phyloP scores from a whole-genome alignment of 2,888 invertebrate species.

The Drosophila sordidapex region DNA sequence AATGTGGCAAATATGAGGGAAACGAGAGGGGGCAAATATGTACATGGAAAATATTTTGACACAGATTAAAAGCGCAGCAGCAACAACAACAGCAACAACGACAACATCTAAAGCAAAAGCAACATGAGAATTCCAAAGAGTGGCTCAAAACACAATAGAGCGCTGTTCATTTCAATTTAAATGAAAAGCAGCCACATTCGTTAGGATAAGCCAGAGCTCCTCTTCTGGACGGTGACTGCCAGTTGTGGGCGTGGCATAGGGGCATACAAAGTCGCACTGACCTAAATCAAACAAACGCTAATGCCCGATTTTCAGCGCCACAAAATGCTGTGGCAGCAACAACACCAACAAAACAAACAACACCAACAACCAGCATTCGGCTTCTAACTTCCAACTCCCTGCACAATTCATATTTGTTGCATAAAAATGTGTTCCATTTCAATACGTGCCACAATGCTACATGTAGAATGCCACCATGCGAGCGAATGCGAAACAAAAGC shows the following conservation, averaged over 20 bases:
- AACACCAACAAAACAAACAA: slow-evolving; percentile 13
- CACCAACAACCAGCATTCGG: slow-evolving; percentile 4
- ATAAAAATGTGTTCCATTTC: slow-evolving; percentile 69
- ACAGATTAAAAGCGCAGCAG: slow-evolving; percentile 68
- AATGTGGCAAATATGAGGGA: slow-evolving; percentile 35
- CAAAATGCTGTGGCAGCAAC: slow-evolving; percentile 59
- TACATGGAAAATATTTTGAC: slow-evolving; percentile 67
- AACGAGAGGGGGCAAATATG: slow-evolving; percentile 14
- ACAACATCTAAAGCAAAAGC: slow-evolving; percentile 24
- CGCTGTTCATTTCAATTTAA: slow-evolving; percentile 73
- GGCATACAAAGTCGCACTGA: slow-evolving; percentile 54
- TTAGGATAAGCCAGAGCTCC: slow-evolving; percentile 42
- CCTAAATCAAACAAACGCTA: slow-evolving; percentile 77
- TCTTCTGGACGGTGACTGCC: slow-evolving; percentile 18
- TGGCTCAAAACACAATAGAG: slow-evolving; percentile 62
- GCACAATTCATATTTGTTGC: slow-evolving; percentile 62
- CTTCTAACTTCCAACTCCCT: slow-evolving; percentile 2
- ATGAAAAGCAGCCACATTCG: slow-evolving; percentile 65
- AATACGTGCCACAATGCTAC: slow-evolving; percentile 47
- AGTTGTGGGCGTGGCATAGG: slow-evolving; percentile 37
- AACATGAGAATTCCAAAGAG: slow-evolving; percentile 28
- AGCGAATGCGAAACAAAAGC: slow-evolving; percentile 46
- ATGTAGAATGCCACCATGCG: slow-evolving; percentile 22
- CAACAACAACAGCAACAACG: slow-evolving; percentile 25
- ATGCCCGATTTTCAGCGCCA: slow-evolving; percentile 75